Percentiles rank a stretch among this genome's conserved stretches.
These are phyloP conservation scores for Drosophila navojoa DNA, from an alignment of 1,140 invertebrate species.

Conservation along the genomic window DNA sequence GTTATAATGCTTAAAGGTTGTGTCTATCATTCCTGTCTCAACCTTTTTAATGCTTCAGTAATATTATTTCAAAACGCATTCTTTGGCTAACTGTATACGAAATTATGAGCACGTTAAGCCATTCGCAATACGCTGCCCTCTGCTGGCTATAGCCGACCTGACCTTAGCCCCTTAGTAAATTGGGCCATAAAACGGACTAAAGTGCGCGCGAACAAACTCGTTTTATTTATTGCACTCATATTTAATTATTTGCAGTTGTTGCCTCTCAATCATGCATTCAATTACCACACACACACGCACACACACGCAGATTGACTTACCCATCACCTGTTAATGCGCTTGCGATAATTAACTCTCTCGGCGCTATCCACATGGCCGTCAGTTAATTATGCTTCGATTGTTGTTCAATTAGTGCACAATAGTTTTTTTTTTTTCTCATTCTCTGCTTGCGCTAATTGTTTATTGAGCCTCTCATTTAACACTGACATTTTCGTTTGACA, in stretches of 20 bases:
- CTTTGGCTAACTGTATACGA: not conserved
- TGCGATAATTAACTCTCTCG: slow-evolving; percentile 47
- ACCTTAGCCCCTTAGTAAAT: not conserved
- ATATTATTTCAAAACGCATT: not conserved
- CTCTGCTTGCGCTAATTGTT: not conserved
- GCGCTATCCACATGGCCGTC: slow-evolving; percentile 32
- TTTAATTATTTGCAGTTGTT: slow-evolving; percentile 19
- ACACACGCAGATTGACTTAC: slow-evolving; percentile 42
- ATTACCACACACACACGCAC: slow-evolving; percentile 45
- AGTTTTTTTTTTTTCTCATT: slow-evolving; percentile 7
- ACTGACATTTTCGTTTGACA: slow-evolving; percentile 3
- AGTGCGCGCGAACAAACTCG: slow-evolving; percentile 14
- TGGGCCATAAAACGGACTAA: slow-evolving; percentile 26
- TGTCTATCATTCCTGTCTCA: not conserved
- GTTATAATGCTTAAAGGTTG: too few species aligned
- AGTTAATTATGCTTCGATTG: slow-evolving; percentile 60
- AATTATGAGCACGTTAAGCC: not conserved
- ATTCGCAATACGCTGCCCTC: not conserved
- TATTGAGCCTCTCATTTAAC: not conserved
- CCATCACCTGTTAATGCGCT: slow-evolving; percentile 33
- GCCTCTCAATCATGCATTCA: slow-evolving; percentile 34
- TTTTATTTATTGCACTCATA: slow-evolving; percentile 32
- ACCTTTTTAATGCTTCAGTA: not conserved
- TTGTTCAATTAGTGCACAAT: slow-evolving; percentile 35
- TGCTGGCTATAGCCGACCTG: slow-evolving; percentile 1